These are phyloP conservation scores for Sarotherodon lohbergeri DNA, from an alignment of 2,113 vertebrate genomes.

Conservation along the genomic window DNA sequence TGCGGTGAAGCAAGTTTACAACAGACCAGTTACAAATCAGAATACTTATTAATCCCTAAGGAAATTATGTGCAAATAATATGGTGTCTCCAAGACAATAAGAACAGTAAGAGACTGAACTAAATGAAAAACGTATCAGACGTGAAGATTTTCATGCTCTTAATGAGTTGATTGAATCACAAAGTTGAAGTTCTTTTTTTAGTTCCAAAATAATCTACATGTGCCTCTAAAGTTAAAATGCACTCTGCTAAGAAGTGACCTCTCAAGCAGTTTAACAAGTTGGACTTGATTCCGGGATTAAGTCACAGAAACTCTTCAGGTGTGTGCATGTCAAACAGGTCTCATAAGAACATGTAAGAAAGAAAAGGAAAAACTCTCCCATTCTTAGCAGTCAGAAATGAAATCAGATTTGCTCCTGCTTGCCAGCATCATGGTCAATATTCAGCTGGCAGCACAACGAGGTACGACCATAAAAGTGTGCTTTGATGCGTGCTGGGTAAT, in stretches of 20 bases:
- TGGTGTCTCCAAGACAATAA: not conserved
- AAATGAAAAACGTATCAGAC: accelerated
- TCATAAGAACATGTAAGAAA: not conserved
- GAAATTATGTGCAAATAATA: not conserved
- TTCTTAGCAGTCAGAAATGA: not conserved
- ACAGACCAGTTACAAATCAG: not conserved
- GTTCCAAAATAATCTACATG: not conserved
- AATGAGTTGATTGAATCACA: accelerated
- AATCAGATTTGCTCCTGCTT: not conserved
- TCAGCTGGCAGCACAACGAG: not conserved
- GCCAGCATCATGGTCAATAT: not conserved
- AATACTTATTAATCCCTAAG: not conserved
- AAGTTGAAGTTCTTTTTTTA: not conserved
- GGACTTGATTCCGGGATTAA: slow-evolving; percentile 14
- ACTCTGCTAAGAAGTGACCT: not conserved
- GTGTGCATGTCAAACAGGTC: not conserved
- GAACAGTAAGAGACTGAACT: not conserved
- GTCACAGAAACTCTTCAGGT: not conserved
- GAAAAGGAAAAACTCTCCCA: not conserved
- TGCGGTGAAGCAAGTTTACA: not conserved
- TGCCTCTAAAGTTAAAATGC: not conserved
- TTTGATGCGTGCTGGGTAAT: accelerated
- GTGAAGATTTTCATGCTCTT: not conserved
- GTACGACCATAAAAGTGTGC: not conserved
- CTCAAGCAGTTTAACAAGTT: not conserved